Evolutionary conservation across 2,113 vertebrate species (phyloP).

Genomic region (Taxidea taxus): DNA sequence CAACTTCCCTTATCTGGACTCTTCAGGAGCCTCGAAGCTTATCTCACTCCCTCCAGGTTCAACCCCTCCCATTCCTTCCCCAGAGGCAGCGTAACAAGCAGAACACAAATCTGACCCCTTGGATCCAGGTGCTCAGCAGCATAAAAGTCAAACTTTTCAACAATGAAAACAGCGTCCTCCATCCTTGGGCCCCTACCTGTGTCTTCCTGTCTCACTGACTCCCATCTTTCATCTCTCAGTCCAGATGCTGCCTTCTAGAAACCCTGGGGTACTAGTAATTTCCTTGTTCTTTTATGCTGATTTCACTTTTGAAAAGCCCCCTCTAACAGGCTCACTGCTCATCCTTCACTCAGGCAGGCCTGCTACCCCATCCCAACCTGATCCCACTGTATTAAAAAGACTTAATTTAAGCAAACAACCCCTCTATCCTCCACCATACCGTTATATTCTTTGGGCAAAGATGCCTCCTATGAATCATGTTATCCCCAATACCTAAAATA

Average conservation of each 20-base stretch:
- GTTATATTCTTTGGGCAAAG: neutral
- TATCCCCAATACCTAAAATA: neutral
- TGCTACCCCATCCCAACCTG: neutral
- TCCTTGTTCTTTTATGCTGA: neutral
- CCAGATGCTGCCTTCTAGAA: neutral
- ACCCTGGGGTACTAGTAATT: neutral
- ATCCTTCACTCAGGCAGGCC: neutral
- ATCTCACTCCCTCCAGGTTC: neutral
- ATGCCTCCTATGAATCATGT: neutral
- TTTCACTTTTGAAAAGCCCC: neutral
- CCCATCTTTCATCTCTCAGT: neutral
- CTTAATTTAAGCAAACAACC: neutral
- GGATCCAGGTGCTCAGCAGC: neutral
- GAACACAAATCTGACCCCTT: neutral
- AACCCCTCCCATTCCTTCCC: neutral
- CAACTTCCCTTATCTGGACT: neutral
- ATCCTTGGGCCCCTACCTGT: neutral
- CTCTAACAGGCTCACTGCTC: neutral
- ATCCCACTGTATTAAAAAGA: neutral
- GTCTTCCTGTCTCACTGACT: neutral
- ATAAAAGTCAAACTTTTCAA: neutral
- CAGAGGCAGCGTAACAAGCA: neutral
- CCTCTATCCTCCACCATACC: neutral
- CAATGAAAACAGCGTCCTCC: neutral
- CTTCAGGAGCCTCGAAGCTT: neutral